Base-by-base conservation (phyloP, 35 echinoderm and acorn worm genomes). In the Amphiura filiformis region DNA sequence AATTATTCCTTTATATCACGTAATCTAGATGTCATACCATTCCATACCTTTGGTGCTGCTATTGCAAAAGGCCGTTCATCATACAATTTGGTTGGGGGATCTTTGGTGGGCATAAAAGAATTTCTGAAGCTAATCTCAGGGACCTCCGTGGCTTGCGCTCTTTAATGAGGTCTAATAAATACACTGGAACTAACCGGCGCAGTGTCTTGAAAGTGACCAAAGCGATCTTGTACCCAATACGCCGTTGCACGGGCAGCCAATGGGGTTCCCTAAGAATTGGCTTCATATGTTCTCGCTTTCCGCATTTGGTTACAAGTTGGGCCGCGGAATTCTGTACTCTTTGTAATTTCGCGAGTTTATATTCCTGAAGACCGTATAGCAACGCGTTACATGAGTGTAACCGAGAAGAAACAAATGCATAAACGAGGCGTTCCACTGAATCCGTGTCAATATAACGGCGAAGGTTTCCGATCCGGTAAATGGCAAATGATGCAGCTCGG, bases 271-370 rank as follows among this genome's bases (percentile, higher is more conserved):
- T 13, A 34, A 91, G 77, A 23, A 91, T 65, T 5, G 89, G 89
- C 39, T 35, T 85, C 28, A 91, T 91, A 57, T 86, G 82, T 5
- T 86, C 84, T 37, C 37, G 11, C 18, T 41, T 31, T 38, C 47
- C 78, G 23, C 0, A 41, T 15, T 70, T 26, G 20, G 39, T 57
- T 5, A 91, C 82, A 26, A 91, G 49, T 0, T 83, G 75, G 34
- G 89, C 89, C 11, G 89, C 82, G 0, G 82, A 56, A 64, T 91
- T 91, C 44, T 91, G 83, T 13, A 80, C 78, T 36, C 78, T 80
- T n/a, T 80, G 78, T 44, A 82, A 39, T 37, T 77, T 82, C 26
- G 34, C n/a, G 14, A 82, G 38, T 38, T 82, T 37, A 82, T 44
- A 2, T 0, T 31, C 37, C 11, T 38, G 80, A 39, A 82, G 80